phyloP scores from a whole-genome alignment of 1,140 invertebrate genomes.

The Solenopsis invicta region DNA sequence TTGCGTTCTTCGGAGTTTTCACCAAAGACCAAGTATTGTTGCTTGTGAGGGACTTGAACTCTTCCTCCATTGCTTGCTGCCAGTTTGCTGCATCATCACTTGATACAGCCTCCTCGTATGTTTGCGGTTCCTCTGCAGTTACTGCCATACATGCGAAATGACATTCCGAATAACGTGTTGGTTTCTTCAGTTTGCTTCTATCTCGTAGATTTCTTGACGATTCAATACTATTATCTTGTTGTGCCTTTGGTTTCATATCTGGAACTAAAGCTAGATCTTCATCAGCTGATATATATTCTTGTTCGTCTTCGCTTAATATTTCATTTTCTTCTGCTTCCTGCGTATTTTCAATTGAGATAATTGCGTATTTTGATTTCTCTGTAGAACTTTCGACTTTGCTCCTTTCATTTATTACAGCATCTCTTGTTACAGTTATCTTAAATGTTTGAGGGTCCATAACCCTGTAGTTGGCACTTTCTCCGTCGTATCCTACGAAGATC shows the following conservation, averaged over 20 bases:
- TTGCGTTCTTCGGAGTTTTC: background rate
- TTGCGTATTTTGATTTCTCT: background rate
- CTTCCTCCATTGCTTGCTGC: constrained; percentile 11
- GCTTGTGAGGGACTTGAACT: background rate
- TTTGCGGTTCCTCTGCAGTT: background rate
- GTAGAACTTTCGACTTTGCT: background rate
- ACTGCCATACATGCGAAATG: background rate
- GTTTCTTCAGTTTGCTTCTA: background rate
- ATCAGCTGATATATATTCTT: background rate
- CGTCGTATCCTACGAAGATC: constrained; percentile 45
- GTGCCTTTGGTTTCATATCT: no score
- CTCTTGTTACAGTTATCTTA: constrained; percentile 13
- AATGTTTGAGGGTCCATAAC: background rate
- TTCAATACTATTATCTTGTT: no score
- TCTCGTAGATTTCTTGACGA: background rate
- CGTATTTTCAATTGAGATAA: no score
- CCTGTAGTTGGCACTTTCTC: background rate
- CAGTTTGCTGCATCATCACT: background rate
- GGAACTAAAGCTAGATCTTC: no score
- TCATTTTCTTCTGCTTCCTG: background rate
- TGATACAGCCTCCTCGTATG: background rate
- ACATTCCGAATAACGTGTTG: background rate
- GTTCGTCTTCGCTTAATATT: background rate
- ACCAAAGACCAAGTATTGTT: no score
- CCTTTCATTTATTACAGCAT: no score